Percentiles rank a stretch among this genome's conserved stretches.
phyloP scores from a whole-genome alignment of 1,140 invertebrate genomes.

The Dryas iulia region DNA sequence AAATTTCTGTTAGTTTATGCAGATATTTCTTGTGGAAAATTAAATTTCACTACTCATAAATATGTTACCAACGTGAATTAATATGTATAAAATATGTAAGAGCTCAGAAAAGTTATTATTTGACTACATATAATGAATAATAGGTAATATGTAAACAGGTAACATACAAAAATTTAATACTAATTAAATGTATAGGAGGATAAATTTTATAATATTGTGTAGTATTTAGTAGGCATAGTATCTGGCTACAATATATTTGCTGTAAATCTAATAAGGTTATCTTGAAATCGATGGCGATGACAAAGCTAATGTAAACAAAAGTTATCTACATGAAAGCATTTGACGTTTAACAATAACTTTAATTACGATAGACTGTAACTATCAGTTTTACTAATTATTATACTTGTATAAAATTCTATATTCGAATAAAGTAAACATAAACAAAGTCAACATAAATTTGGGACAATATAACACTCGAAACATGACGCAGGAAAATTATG shows the following conservation, averaged over 20 bases:
- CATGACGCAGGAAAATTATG: not conserved
- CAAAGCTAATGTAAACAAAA: constrained; percentile 26
- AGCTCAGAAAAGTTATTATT: no score
- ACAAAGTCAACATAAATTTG: not conserved
- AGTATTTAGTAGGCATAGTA: not conserved
- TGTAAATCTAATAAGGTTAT: constrained; percentile 13
- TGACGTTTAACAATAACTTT: constrained; percentile 1
- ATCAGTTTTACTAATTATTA: not conserved
- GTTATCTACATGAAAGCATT: constrained; percentile 19
- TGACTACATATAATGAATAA: no score
- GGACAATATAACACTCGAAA: not conserved
- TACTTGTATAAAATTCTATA: not conserved
- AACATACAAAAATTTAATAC: not conserved
- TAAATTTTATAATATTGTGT: not conserved
- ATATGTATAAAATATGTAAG: no score
- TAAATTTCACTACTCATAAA: no score
- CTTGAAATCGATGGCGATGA: constrained; percentile 17
- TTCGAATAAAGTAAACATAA: constrained; percentile 23
- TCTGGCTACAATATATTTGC: not conserved
- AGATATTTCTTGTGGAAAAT: no score
- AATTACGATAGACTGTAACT: not conserved
- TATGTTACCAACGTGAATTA: no score
- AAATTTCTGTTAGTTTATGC: no score
- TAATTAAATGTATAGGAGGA: not conserved
- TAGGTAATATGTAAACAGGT: no score